These are phyloP conservation scores for Tupiocoris notatus DNA, from an alignment of 2,888 invertebrate genomes.

Conservation along the genomic window DNA sequence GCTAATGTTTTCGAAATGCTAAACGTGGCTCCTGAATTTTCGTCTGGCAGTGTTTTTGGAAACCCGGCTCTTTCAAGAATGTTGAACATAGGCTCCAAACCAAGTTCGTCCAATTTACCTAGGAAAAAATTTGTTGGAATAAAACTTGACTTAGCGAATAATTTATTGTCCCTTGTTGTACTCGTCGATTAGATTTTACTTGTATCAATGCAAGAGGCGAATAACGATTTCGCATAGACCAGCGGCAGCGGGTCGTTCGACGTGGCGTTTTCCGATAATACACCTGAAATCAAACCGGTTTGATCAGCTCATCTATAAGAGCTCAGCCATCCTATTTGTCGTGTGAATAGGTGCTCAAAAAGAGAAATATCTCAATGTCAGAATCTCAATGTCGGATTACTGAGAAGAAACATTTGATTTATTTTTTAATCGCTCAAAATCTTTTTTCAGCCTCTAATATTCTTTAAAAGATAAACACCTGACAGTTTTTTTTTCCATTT, in stretches of 20 bases:
- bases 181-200: too few relatives aligned
- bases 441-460: too few relatives aligned
- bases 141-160: background rate
- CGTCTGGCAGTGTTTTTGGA: slow-evolving; percentile 47
- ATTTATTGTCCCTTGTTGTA: background rate
- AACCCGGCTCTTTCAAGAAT: slow-evolving; percentile 47
- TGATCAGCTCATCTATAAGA: too few relatives aligned
- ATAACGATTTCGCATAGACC: slow-evolving; percentile 67
- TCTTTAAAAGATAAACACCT: too few relatives aligned
- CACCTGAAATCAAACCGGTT: slow-evolving; percentile 45
- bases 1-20: slow-evolving; percentile 49
- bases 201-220: slow-evolving; percentile 67
- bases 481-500: too few relatives aligned
- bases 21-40: slow-evolving; percentile 44
- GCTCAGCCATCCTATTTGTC: too few relatives aligned
- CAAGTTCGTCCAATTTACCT: slow-evolving; percentile 48
- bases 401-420: too few relatives aligned
- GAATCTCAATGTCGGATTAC: too few relatives aligned
- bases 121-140: background rate
- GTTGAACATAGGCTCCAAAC: slow-evolving; percentile 48
- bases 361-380: too few relatives aligned
- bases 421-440: too few relatives aligned
- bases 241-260: slow-evolving; percentile 60
- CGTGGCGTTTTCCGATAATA: slow-evolving; percentile 46
- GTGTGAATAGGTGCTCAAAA: too few relatives aligned